Evolutionary conservation across 2,888 invertebrate genomes (phyloP).

Genomic region (Andrena bucephala): DNA sequence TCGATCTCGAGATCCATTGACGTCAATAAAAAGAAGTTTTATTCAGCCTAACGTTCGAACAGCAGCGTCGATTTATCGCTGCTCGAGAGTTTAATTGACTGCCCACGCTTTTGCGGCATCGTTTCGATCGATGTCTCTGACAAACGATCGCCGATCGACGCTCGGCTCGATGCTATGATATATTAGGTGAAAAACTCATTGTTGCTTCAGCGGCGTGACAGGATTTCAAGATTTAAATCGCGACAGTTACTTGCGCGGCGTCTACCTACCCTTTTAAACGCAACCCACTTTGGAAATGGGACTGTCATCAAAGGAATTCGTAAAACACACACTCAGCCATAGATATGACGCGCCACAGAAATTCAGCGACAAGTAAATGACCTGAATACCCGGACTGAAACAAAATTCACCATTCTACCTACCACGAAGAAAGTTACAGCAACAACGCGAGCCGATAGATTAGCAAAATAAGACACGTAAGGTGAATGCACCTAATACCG

Average conservation of each 20-base stretch:
- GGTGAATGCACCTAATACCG: too few species aligned
- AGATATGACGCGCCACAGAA: neutral
- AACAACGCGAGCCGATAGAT: too few species aligned
- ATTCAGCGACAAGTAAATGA: too few species aligned
- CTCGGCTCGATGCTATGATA: neutral
- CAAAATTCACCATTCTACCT: too few species aligned
- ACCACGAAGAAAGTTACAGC: too few species aligned
- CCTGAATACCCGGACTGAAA: too few species aligned
- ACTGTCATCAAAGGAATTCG: neutral
- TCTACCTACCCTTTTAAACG: neutral
- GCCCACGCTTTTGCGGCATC: constrained; percentile 51
- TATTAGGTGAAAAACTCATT: constrained; percentile 31
- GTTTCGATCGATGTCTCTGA: constrained; percentile 32
- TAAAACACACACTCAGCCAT: neutral
- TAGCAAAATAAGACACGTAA: too few species aligned
- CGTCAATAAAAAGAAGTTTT: constrained; percentile 54
- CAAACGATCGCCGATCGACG: constrained; percentile 43
- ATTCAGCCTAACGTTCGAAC: constrained; percentile 33
- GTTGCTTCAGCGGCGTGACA: neutral
- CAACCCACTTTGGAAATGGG: neutral
- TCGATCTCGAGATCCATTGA: constrained; percentile 45
- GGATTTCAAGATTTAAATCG: constrained; percentile 12
- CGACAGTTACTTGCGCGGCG: neutral
- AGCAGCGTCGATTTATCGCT: constrained; percentile 63
- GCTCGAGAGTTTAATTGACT: constrained; percentile 57